Evolutionary conservation across 2,888 invertebrate genomes (phyloP).

Genomic region (Xylota sylvarum): DNA sequence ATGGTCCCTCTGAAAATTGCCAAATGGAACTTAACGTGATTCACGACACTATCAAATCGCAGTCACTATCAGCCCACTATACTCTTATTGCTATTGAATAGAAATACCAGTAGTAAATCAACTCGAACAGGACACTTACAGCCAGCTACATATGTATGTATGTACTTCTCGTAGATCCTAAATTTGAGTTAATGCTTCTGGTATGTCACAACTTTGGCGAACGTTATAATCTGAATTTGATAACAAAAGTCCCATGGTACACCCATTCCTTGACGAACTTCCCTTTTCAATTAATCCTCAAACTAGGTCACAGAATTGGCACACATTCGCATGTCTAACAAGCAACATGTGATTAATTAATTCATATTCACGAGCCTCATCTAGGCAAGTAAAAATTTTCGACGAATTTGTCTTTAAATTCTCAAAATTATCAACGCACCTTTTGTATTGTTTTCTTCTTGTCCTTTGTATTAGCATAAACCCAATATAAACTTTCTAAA

Average conservation of each 20-base stretch:
- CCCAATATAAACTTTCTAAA: not conserved
- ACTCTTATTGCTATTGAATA: too few relatives aligned
- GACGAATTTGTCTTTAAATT: not conserved
- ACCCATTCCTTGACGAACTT: not conserved
- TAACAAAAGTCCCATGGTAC: not conserved
- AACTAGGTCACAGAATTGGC: not conserved
- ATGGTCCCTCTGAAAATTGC: too few relatives aligned
- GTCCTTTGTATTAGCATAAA: slow-evolving; percentile 3
- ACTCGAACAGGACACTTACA: too few relatives aligned
- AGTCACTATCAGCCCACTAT: too few relatives aligned
- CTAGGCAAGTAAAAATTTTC: too few relatives aligned
- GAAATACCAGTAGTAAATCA: too few relatives aligned
- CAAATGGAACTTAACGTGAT: too few relatives aligned
- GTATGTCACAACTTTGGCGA: too few relatives aligned
- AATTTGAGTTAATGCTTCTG: too few relatives aligned
- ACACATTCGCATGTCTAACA: not conserved
- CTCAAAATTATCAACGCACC: not conserved
- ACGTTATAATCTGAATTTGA: not conserved
- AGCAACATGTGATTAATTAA: slow-evolving; percentile 2
- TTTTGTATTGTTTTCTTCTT: not conserved
- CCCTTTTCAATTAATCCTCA: not conserved
- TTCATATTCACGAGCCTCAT: not conserved
- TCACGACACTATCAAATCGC: too few relatives aligned
- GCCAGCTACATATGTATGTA: too few relatives aligned
- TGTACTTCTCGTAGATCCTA: too few relatives aligned